Percentiles rank a stretch among this genome's conserved stretches.
Evolutionary conservation across 1,140 invertebrate genomes (phyloP).

Genomic region (Heterodera carotae): DNA sequence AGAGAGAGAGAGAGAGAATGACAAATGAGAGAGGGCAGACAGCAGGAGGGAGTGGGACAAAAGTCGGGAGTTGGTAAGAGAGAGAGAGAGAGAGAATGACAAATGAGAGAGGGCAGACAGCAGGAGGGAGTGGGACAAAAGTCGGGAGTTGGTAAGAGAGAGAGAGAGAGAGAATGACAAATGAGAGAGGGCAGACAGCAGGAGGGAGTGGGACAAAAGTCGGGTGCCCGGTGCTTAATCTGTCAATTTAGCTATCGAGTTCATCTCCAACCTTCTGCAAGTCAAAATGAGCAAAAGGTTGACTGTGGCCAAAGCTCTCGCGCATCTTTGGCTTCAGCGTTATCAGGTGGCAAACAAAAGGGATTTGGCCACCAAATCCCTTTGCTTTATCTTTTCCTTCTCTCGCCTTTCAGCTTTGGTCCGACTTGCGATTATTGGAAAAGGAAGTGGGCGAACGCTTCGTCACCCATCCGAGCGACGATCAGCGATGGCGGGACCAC

Average conservation of each 20-base stretch:
- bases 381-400: not conserved
- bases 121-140: no score
- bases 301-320: slow-evolving; percentile 91
- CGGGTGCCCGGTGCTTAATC: no score
- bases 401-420: slow-evolving; percentile 87
- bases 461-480: slow-evolving; percentile 92
- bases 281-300: slow-evolving; percentile 95
- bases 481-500: slow-evolving; percentile 80
- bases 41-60: no score
- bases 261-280: slow-evolving; percentile 96
- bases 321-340: slow-evolving; percentile 85
- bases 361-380: not conserved
- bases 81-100: no score
- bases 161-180: no score
- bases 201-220: no score
- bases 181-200: no score
- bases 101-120: no score
- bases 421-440: slow-evolving; percentile 86
- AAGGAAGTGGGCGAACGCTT: slow-evolving; percentile 80
- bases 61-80: no score
- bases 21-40: no score
- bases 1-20: no score
- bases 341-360: not conserved
- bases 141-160: no score
- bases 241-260: slow-evolving; percentile 81